Base-by-base conservation (phyloP, 2,888 invertebrate species). In the Slavum lentiscoides region DNA sequence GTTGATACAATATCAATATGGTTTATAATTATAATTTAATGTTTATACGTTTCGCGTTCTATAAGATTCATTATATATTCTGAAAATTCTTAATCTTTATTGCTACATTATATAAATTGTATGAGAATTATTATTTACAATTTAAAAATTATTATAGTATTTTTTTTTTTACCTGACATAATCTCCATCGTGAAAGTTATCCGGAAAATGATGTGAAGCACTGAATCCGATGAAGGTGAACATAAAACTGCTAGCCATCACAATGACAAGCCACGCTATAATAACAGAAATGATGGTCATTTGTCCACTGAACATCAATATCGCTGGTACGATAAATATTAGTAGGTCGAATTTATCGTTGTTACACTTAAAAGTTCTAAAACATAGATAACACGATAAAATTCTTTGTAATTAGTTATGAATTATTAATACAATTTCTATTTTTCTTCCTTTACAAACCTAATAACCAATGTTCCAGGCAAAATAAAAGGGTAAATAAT, bases 151-250 rank as follows among this genome's bases (percentile, higher is more conserved):
- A 21, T n/a, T 39, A 5, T 11, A 37, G 19, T 49, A n/a, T 30
- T 8, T 53, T 53, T 8, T 53, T 53, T 30, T 64, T 75, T 87
- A 91, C 91, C 89, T 89, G 61, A 89, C 88, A 74, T 90, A 86
- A 86, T 94, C 94, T 3, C 93, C 93, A 84, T 93, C 93, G 85
- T 94, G 94, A 84, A 92, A 92, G 82, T 93, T 91, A 55, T 90
- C 90, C 1, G 94, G 93, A 85, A 94, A 93, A 85, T 94, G 93
- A 87, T 94, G 94, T 1, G 91, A 93, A 0, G 93, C 93, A 85
- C 91, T 93, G 1, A 92, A 85, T 2, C 91, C 93, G 81, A 93
- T 90, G 1, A 89, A 84, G 19, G 87, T 88, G 85, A 94, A 92
- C 0, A 89, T 84, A 66, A 91, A 88, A 83, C 93, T 92, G 2